Percentiles rank a stretch among this genome's conserved stretches.
Evolutionary conservation across 1,140 invertebrate genomes (phyloP).

Genomic region (Drosophila virilis): DNA sequence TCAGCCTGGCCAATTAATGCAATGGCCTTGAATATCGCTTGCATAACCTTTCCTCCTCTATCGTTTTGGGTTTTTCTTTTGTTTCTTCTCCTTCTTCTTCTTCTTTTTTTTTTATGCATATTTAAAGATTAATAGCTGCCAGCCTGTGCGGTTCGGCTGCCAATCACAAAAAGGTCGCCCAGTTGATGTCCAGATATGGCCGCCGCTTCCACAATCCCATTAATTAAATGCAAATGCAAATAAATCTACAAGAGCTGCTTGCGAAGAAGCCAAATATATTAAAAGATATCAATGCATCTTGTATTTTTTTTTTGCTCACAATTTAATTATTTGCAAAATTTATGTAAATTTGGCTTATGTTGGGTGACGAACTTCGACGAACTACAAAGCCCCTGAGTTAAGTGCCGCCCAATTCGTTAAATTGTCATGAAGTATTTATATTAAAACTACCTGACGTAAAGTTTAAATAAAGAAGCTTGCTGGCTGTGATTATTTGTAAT

Average conservation of each 20-base stretch:
- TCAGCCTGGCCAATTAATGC: constrained; percentile 19
- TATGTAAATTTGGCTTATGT: constrained; percentile 59
- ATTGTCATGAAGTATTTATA: too few relatives aligned
- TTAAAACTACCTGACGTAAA: too few relatives aligned
- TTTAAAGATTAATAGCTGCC: constrained; percentile 74
- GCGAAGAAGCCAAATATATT: constrained; percentile 23
- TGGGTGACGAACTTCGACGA: constrained; percentile 8
- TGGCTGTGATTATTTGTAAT: too few relatives aligned
- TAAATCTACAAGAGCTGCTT: constrained; percentile 62
- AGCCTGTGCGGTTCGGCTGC: constrained; percentile 63
- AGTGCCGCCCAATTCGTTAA: neutral
- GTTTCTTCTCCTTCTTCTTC: neutral
- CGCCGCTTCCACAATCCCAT: constrained; percentile 52
- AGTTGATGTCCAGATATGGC: constrained; percentile 74
- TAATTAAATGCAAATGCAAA: constrained; percentile 80
- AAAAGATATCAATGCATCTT: constrained; percentile 73
- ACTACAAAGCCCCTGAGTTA: constrained; percentile 20
- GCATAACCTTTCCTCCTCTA: constrained; percentile 49
- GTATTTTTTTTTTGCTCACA: constrained; percentile 20
- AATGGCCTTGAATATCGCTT: constrained; percentile 34
- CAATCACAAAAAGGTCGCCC: constrained; percentile 79
- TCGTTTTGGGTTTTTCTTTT: constrained; percentile 1
- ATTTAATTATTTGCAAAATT: constrained; percentile 66
- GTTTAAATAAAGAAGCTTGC: too few relatives aligned
- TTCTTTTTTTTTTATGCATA: constrained; percentile 9